A percentile compares a stretch with the other conserved stretches of the same genome.
Conservation (phyloP, 2,797 vertebrate species). For the Helostoma temminkii region DNA sequence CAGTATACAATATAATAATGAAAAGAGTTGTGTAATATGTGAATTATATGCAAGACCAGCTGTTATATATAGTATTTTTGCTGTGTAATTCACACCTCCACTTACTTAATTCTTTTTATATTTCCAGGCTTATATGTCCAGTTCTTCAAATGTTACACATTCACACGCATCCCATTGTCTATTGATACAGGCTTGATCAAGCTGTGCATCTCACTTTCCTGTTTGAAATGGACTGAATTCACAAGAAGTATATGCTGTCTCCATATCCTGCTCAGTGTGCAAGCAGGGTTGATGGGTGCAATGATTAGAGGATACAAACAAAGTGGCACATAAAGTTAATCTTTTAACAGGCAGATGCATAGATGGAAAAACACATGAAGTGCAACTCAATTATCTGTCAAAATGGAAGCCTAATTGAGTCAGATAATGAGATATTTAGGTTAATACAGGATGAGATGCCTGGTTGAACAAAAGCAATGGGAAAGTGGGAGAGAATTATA, state of each 20-base stretch:
- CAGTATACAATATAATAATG: background rate
- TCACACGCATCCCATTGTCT: slow-evolving; percentile 30
- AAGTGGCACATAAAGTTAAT: slow-evolving; percentile 40
- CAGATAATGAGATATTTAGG: slow-evolving; percentile 40
- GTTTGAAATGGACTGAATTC: slow-evolving; percentile 41
- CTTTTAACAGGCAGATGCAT: slow-evolving; percentile 17
- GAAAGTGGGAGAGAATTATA: slow-evolving; percentile 15
- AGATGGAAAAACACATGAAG: slow-evolving; percentile 36
- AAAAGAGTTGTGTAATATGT: too few relatives aligned
- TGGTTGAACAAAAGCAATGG: slow-evolving; percentile 25
- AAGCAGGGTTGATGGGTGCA: slow-evolving; percentile 34
- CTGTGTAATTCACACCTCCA: background rate
- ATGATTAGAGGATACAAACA: slow-evolving; percentile 49
- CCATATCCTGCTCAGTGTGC: slow-evolving; percentile 55
- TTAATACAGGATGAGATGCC: slow-evolving; percentile 28
- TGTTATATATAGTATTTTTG: background rate
- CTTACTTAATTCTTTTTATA: background rate
- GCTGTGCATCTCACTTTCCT: slow-evolving; percentile 32
- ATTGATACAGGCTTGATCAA: slow-evolving; percentile 42
- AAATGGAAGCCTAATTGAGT: slow-evolving; percentile 51
- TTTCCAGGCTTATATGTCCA: slow-evolving; percentile 11
- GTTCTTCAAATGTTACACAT: slow-evolving; percentile 14
- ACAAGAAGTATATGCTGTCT: slow-evolving; percentile 43
- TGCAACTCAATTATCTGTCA: slow-evolving; percentile 47
- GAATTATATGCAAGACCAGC: background rate